Conservation (phyloP, 2,113 vertebrate genomes). For the Podiceps cristatus region DNA sequence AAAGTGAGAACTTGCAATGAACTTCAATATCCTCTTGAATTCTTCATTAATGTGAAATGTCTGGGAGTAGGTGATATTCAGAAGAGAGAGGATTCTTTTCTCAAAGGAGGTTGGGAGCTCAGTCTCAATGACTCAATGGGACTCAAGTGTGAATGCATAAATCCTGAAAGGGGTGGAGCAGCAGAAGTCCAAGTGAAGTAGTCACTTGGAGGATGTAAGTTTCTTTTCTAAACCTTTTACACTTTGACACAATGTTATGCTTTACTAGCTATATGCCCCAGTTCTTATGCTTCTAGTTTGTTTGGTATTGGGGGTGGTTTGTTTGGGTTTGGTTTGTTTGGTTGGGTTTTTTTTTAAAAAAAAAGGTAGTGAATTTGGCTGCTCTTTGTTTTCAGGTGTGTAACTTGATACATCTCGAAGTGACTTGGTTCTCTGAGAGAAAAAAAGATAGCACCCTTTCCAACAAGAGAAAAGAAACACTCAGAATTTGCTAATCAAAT, state of each 20-base stretch:
- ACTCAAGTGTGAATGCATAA: not conserved
- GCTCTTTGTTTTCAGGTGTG: not conserved
- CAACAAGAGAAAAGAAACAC: not conserved
- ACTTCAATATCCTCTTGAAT: not conserved
- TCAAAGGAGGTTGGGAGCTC: not conserved
- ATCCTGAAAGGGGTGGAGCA: not conserved
- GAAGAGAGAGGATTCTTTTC: not conserved
- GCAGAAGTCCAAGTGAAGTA: not conserved
- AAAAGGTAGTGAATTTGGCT: not conserved
- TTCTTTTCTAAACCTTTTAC: not conserved
- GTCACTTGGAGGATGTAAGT: not conserved
- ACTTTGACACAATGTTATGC: not conserved
- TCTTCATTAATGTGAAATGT: not conserved
- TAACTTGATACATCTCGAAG: not conserved
- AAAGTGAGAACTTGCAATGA: not conserved
- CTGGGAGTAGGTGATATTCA: not conserved
- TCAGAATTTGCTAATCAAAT: not conserved
- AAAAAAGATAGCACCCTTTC: not conserved
- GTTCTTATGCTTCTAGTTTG: not conserved
- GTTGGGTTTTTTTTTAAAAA: too few relatives aligned
- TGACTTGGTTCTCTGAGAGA: not conserved
- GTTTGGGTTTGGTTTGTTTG: too few relatives aligned
- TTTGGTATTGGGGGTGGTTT: too few relatives aligned
- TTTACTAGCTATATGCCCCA: not conserved
- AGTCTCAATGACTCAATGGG: not conserved